Conservation (phyloP, 2,888 invertebrate genomes). For the Reticulitermes lucifugus region DNA sequence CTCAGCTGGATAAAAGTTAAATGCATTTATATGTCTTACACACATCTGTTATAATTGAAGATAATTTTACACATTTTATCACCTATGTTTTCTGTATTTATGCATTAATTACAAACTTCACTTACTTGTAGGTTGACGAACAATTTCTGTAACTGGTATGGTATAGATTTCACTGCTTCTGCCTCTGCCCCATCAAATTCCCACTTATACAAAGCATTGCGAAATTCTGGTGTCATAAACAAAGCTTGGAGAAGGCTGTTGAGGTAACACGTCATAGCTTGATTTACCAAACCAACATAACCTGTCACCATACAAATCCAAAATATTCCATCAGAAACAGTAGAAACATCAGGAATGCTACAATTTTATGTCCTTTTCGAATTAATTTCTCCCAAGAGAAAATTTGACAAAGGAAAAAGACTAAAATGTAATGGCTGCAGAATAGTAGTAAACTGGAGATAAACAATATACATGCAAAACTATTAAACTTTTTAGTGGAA, state of each 20-base stretch:
- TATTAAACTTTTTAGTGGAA: no score
- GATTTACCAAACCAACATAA: constrained; percentile 87
- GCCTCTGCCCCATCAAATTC: constrained; percentile 75
- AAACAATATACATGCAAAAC: no score
- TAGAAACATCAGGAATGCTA: neutral
- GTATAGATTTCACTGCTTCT: constrained; percentile 80
- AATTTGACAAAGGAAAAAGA: neutral
- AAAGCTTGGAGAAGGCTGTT: constrained; percentile 90
- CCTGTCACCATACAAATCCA: constrained; percentile 59
- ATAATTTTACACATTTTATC: no score
- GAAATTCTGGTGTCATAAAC: constrained; percentile 93
- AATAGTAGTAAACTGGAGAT: no score
- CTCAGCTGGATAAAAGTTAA: no score
- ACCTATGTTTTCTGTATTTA: no score
- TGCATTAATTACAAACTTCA: no score
- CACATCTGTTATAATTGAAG: no score
- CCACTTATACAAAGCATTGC: constrained; percentile 89
- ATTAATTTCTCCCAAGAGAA: neutral
- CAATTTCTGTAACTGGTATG: constrained; percentile 86
- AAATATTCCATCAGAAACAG: neutral
- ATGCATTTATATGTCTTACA: no score
- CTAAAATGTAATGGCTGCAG: no score
- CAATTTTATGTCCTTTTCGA: neutral
- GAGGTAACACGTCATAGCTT: constrained; percentile 93
- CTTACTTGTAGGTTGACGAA: constrained; percentile 83